Evolutionary conservation across 2,113 vertebrate genomes (phyloP).

Genomic region (Tragelaphus strepsiceros): DNA sequence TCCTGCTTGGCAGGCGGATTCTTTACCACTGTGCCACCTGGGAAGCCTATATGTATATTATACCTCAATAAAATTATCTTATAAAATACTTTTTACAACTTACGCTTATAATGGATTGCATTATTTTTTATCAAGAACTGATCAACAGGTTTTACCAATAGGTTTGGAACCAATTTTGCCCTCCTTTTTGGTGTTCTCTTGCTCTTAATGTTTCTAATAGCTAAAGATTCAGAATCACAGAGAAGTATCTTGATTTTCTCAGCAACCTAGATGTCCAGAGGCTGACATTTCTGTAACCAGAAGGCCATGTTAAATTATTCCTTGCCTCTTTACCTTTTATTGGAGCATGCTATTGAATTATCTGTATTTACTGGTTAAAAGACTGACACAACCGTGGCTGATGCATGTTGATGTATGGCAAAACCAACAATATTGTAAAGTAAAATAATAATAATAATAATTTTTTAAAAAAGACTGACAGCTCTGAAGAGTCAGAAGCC

Average conservation of each 20-base stretch:
- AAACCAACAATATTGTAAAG: no score
- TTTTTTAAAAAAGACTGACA: neutral
- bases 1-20: neutral
- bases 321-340: constrained; percentile 16
- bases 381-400: neutral
- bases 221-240: constrained; percentile 42
- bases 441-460: no score
- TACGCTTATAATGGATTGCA: neutral
- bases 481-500: neutral
- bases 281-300: constrained; percentile 59
- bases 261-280: constrained; percentile 17
- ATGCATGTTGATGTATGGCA: no score
- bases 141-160: neutral
- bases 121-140: neutral
- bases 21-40: neutral
- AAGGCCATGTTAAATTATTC: constrained; percentile 49
- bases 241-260: constrained; percentile 32
- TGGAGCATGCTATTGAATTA: neutral
- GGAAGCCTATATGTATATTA: neutral
- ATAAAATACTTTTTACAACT: neutral
- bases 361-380: constrained; percentile 3
- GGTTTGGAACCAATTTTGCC: neutral
- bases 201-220: neutral
- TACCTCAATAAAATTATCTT: neutral
- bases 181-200: neutral